Evolutionary conservation across 1,140 invertebrate species (phyloP).

Genomic region (Orchestia grillus): DNA sequence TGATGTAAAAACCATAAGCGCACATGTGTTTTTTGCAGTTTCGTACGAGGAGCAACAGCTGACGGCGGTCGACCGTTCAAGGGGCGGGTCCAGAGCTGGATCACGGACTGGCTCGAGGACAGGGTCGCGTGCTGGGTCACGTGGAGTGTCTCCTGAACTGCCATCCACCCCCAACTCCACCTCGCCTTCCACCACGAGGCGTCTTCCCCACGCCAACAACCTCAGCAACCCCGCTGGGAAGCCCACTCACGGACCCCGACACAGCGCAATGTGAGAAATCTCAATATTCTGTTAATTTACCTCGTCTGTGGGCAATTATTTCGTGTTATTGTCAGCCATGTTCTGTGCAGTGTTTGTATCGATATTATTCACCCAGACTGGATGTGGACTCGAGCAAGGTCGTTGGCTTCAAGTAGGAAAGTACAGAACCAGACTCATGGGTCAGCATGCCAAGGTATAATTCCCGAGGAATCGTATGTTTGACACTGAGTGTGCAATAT

Average conservation of each 20-base stretch:
- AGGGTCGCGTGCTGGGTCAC: slow-evolving; percentile 15
- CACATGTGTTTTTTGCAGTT: neutral
- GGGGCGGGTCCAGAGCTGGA: slow-evolving; percentile 3
- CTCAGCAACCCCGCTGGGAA: slow-evolving; percentile 43
- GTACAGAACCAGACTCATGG: too few species aligned
- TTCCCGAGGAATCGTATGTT: too few species aligned
- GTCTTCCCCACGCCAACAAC: slow-evolving; percentile 4
- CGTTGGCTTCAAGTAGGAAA: too few species aligned
- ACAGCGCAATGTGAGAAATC: slow-evolving; percentile 29
- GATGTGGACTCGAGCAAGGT: neutral
- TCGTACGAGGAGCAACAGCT: slow-evolving; percentile 16
- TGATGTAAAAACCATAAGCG: too few species aligned
- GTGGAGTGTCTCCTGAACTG: slow-evolving; percentile 35
- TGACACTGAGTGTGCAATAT: too few species aligned
- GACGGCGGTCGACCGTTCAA: slow-evolving; percentile 23
- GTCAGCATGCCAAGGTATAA: too few species aligned
- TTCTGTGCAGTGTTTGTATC: neutral
- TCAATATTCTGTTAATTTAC: too few species aligned
- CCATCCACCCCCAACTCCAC: slow-evolving; percentile 47
- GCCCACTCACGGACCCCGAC: slow-evolving; percentile 26
- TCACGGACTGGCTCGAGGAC: neutral
- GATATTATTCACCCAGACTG: neutral
- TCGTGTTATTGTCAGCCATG: neutral
- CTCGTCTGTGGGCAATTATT: neutral
- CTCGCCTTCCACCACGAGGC: slow-evolving; percentile 28